Evolutionary conservation across 2,797 vertebrate species (phyloP), one percentile per base, ranked within the genome.

Genomic region (Chrosomus eos): DNA sequence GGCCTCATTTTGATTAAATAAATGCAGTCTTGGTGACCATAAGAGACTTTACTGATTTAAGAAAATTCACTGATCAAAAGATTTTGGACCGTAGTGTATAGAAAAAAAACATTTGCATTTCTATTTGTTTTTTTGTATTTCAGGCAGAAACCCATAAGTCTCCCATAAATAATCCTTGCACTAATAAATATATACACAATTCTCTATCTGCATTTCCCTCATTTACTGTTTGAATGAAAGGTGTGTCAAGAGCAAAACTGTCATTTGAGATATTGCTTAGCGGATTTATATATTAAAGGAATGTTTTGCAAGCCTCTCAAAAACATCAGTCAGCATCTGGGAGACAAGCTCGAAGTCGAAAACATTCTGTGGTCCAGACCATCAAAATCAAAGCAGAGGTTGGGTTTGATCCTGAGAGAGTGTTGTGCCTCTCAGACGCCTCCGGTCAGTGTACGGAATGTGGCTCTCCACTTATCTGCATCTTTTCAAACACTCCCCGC

Each of bases 401-500:
- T 55, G 76, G 79, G 75, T 86, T 79, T 86, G 76, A 74, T 70
- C 79, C 72, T 85, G 78, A 68, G 80, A 60, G 77, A 81, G 60
- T 86, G 70, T 85, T 88, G 86, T 86, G 72, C 72, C 68, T 79
- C 83, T 88, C 53, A 73, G 45, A 82, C 33, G 70, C 85, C 88
- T 79, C 73, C 45, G 33, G 68, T 74, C 73, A 62, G 81, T 36
- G 26, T 71, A 55, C 81, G 83, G 81, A 89, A 88, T 88, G 88
- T 87, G 90, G 85, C 86, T 67, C 81, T 86, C 78, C 36, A 76
- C 88, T 90, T 90, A 89, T 91, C 89, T 89, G 76, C 72, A 82
- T 74, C 87, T 86, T 84, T 91, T 86, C 84, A 91, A 91, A 91
- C 88, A 91, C 85, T 81, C 81, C 82, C 77, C 11, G 71, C 53